Conservation (phyloP, 2,113 vertebrate genomes). For the Brienomyrus brachyistius region DNA sequence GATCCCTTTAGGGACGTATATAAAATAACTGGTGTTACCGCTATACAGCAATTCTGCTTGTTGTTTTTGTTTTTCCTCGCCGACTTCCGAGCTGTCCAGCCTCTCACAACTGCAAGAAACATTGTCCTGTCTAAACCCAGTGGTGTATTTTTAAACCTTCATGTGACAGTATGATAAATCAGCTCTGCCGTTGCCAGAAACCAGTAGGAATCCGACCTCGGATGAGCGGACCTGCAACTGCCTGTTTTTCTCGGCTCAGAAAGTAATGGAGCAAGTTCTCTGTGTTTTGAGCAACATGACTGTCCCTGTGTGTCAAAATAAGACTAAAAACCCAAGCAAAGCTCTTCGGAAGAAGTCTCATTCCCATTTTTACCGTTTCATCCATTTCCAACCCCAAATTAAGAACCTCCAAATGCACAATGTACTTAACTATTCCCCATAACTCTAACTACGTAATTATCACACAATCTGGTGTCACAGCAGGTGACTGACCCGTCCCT, state of each 20-base stretch:
- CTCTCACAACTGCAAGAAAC: background rate
- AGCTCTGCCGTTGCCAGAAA: background rate
- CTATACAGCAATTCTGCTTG: background rate
- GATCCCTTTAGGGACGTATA: background rate
- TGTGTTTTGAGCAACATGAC: background rate
- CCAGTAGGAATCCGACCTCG: background rate
- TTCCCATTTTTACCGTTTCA: background rate
- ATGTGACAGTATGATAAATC: background rate
- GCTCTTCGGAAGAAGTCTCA: background rate
- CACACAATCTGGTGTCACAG: background rate
- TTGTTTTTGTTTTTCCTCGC: background rate
- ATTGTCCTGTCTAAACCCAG: background rate
- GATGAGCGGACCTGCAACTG: background rate
- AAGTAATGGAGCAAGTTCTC: background rate
- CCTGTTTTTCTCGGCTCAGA: background rate
- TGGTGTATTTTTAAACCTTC: conserved; percentile 12
- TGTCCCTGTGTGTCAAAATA: background rate
- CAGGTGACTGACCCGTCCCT: background rate
- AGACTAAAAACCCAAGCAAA: background rate
- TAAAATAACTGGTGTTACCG: background rate
- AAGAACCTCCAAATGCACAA: background rate
- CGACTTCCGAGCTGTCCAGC: background rate
- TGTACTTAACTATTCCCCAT: background rate
- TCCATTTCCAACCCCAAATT: background rate
- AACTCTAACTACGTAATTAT: background rate